A percentile compares a stretch with the other conserved stretches of the same genome.
These are phyloP conservation scores for Parnassius glacialis DNA, from an alignment of 2,888 invertebrate genomes.

Conservation along the genomic window DNA sequence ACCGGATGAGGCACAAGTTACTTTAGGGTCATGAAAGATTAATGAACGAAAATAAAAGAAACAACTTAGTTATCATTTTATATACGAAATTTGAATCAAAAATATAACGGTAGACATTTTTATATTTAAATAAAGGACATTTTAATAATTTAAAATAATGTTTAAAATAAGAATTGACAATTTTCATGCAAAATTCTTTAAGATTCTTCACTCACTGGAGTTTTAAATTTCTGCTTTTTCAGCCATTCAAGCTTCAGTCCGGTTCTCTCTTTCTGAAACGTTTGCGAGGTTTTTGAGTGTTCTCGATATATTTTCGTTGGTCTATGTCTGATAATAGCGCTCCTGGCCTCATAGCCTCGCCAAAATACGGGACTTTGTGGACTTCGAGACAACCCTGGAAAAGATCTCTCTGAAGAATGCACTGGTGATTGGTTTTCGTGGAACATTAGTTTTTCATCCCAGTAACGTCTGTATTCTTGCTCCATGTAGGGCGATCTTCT, in stretches of 20 bases:
- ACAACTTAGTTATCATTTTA: no score
- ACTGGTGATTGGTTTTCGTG: constrained; percentile 33
- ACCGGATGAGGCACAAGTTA: no score
- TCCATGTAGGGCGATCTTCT: constrained; percentile 51
- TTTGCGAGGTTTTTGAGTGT: neutral
- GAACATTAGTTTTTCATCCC: constrained; percentile 54
- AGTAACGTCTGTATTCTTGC: constrained; percentile 57
- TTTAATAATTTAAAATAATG: no score
- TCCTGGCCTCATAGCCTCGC: constrained; percentile 49
- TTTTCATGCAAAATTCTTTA: neutral
- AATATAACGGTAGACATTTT: no score
- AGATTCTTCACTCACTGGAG: neutral
- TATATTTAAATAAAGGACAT: no score
- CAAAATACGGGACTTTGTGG: constrained; percentile 31
- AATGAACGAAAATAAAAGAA: no score
- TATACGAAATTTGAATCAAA: no score
- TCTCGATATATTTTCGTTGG: constrained; percentile 30
- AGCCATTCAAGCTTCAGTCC: constrained; percentile 50
- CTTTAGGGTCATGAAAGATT: no score
- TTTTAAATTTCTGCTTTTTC: constrained; percentile 48
- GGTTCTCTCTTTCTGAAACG: constrained; percentile 11
- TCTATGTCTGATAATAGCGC: constrained; percentile 30
- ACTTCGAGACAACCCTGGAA: constrained; percentile 17
- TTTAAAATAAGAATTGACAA: neutral
- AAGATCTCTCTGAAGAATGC: constrained; percentile 38